Evolutionary conservation across 2,888 invertebrate species (phyloP).

Genomic region (Lasioglossum villosulum): DNA sequence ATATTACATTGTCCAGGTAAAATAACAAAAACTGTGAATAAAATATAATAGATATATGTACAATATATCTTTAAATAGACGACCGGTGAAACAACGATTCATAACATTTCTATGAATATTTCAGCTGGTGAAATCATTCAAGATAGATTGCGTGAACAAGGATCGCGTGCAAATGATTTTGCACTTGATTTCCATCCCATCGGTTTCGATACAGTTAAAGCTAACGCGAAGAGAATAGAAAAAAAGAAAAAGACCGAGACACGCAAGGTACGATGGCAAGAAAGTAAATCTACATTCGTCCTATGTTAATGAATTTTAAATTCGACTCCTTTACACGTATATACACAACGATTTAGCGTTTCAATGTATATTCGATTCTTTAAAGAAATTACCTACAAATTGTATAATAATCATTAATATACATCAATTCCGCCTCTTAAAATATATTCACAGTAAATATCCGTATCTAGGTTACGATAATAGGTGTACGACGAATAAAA

Average conservation of each 20-base stretch:
- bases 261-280: background rate
- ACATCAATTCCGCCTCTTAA: conserved; percentile 46
- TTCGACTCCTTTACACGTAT: conserved; percentile 32
- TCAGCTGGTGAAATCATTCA: conserved; percentile 86
- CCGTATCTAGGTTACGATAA: conserved; percentile 1
- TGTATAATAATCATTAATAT: conserved; percentile 38
- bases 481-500: conserved; percentile 35
- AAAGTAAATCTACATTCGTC: conserved; percentile 2
- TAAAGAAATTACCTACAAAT: conserved; percentile 33
- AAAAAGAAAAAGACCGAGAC: background rate
- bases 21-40: background rate
- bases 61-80: background rate
- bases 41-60: background rate
- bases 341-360: conserved; percentile 28
- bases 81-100: background rate
- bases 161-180: conserved; percentile 86
- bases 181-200: conserved; percentile 88
- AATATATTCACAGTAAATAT: conserved; percentile 53
- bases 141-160: conserved; percentile 85
- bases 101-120: conserved; percentile 71
- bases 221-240: conserved; percentile 73
- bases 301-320: conserved; percentile 16
- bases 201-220: conserved; percentile 85
- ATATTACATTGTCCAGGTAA: background rate
- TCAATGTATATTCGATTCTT: conserved; percentile 30